A percentile compares a stretch with the other conserved stretches of the same genome.
Evolutionary conservation across 2,113 vertebrate genomes (phyloP).

Genomic region (Rattus rattus): DNA sequence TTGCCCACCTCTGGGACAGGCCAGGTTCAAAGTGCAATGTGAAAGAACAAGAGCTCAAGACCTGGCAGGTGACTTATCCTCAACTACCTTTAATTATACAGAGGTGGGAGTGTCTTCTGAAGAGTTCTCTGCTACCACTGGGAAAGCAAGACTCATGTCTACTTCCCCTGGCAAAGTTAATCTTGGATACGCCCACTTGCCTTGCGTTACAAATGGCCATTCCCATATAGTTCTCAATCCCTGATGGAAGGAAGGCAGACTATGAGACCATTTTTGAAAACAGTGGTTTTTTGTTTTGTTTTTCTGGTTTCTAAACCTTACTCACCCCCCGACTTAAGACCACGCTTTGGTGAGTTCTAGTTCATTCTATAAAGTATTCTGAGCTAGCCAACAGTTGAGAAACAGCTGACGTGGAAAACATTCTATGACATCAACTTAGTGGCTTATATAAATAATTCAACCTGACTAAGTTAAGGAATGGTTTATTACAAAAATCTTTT

Average conservation of each 20-base stretch:
- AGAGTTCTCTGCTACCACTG: fast-evolving
- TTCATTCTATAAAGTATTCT: background rate
- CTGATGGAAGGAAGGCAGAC: background rate
- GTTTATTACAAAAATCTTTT: background rate
- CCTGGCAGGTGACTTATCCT: fast-evolving
- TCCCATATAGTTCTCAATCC: background rate
- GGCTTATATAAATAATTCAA: background rate
- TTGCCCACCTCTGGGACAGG: background rate
- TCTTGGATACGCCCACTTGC: fast-evolving
- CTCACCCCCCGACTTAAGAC: background rate
- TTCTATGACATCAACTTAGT: background rate
- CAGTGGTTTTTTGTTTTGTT: too few relatives aligned
- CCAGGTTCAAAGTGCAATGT: background rate
- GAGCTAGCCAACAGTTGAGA: background rate
- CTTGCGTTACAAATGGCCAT: fast-evolving
- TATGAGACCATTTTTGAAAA: background rate
- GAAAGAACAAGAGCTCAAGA: fast-evolving
- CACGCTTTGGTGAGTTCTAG: background rate
- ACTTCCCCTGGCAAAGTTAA: background rate
- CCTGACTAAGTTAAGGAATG: background rate
- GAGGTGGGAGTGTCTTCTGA: background rate
- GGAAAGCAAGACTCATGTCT: background rate
- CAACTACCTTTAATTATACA: fast-evolving
- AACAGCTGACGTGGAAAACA: background rate
- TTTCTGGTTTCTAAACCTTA: background rate